These are phyloP conservation scores for Octonoba sinensis DNA, from an alignment of 2,888 invertebrate species.

Conservation along the genomic window DNA sequence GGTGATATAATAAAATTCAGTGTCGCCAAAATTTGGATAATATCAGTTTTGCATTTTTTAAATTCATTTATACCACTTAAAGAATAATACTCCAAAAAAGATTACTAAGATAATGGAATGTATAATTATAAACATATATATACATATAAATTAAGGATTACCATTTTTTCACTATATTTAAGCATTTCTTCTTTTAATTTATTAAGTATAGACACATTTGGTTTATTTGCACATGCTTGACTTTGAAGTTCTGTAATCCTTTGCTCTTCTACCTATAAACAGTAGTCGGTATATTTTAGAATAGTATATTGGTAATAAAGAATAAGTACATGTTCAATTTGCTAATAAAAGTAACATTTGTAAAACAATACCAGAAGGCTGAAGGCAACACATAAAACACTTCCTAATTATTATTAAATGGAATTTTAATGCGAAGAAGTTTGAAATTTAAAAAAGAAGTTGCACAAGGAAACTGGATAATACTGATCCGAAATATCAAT, in stretches of 20 bases:
- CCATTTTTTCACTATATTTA: constrained; percentile 78
- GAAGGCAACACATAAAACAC: neutral
- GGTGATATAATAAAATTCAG: too few relatives aligned
- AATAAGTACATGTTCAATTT: too few relatives aligned
- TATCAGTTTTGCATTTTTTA: neutral
- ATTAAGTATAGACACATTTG: constrained; percentile 89
- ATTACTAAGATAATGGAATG: neutral
- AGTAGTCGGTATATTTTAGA: neutral
- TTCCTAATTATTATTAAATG: neutral
- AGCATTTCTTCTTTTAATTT: constrained; percentile 87
- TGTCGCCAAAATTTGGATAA: too few relatives aligned
- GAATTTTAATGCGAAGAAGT: neutral
- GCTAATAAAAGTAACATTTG: too few relatives aligned
- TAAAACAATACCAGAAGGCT: neutral
- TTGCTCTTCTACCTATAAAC: constrained; percentile 81
- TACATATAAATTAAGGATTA: constrained; percentile 37
- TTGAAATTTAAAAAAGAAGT: too few relatives aligned
- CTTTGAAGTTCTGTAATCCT: constrained; percentile 91
- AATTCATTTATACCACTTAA: neutral
- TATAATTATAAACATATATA: neutral
- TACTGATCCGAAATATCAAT: too few relatives aligned
- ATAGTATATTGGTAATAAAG: neutral
- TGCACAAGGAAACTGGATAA: too few relatives aligned
- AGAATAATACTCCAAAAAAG: neutral
- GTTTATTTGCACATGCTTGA: constrained; percentile 85